Conservation (phyloP, 1,140 invertebrate genomes). For the Zaprionus kolodkinae region DNA sequence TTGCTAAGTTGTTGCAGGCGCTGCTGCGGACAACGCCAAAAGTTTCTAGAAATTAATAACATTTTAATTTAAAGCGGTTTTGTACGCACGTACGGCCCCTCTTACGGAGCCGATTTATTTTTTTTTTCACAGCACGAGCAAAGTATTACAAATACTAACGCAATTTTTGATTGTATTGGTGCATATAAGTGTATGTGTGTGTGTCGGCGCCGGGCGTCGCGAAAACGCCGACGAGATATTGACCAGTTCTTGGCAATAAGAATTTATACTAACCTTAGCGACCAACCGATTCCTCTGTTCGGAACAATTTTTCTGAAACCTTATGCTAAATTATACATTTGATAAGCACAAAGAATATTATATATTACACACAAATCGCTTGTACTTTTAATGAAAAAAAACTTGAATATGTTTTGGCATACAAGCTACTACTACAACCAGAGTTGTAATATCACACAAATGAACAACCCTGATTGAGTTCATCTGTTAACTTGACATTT, state of each 20-base stretch:
- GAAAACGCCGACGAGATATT: conserved; percentile 67
- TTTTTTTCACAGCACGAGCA: conserved; percentile 61
- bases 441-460: conserved; percentile 11
- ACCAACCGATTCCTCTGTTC: neutral
- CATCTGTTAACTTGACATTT: conserved; percentile 13
- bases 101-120: conserved; percentile 44
- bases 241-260: conserved; percentile 36
- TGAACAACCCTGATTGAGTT: conserved; percentile 22
- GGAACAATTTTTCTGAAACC: neutral
- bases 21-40: conserved; percentile 70
- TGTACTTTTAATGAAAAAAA: conserved; percentile 34
- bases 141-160: conserved; percentile 42
- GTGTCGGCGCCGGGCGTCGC: conserved; percentile 68
- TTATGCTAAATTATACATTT: neutral
- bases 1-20: conserved; percentile 52
- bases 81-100: conserved; percentile 31
- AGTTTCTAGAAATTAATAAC: conserved; percentile 71
- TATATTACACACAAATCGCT: neutral
- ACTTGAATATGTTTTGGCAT: conserved; percentile 71
- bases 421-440: conserved; percentile 25
- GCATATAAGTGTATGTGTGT: neutral
- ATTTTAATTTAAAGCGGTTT: conserved; percentile 51
- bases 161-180: conserved; percentile 1
- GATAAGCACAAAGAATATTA: neutral
- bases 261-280: conserved; percentile 21